phyloP scores from a whole-genome alignment of 2,888 invertebrate genomes.

The Hydrotaea cyrtoneurina region DNA sequence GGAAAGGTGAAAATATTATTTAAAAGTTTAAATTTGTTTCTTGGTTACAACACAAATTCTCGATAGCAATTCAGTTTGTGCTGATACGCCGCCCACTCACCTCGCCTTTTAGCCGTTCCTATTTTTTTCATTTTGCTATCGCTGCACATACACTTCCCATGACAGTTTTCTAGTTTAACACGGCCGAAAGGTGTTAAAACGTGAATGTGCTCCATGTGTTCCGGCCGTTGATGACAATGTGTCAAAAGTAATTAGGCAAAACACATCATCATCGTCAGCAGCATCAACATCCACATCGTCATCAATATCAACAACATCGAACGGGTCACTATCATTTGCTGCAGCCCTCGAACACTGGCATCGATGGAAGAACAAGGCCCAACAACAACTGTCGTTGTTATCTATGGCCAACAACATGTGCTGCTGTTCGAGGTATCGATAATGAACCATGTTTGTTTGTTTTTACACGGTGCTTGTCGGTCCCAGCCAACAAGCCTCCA shows the following conservation, averaged over 20 bases:
- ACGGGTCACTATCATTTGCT: slow-evolving; percentile 8
- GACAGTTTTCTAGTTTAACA: slow-evolving; percentile 44
- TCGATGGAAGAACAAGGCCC: slow-evolving; percentile 4
- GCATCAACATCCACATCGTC: not conserved
- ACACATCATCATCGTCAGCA: slow-evolving; percentile 47
- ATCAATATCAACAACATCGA: not conserved
- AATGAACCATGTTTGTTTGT: slow-evolving; percentile 54
- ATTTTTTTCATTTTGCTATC: slow-evolving; percentile 8
- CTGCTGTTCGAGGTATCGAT: slow-evolving; percentile 30
- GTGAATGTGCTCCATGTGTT: slow-evolving; percentile 54
- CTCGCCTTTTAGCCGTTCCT: not conserved
- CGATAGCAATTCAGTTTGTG: slow-evolving; percentile 18
- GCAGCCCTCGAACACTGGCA: not conserved
- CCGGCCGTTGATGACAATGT: slow-evolving; percentile 64
- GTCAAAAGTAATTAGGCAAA: slow-evolving; percentile 70
- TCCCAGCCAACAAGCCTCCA: not conserved
- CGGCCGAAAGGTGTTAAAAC: slow-evolving; percentile 51
- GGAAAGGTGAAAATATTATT: not conserved
- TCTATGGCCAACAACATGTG: slow-evolving; percentile 41
- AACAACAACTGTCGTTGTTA: slow-evolving; percentile 40
- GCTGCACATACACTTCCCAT: slow-evolving; percentile 15
- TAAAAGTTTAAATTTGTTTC: not conserved
- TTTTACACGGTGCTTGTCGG: slow-evolving; percentile 32
- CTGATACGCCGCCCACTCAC: not conserved
- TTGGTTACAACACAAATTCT: not conserved